phyloP scores from a whole-genome alignment of 2,113 vertebrate genomes.

The Seriola rivoliana region DNA sequence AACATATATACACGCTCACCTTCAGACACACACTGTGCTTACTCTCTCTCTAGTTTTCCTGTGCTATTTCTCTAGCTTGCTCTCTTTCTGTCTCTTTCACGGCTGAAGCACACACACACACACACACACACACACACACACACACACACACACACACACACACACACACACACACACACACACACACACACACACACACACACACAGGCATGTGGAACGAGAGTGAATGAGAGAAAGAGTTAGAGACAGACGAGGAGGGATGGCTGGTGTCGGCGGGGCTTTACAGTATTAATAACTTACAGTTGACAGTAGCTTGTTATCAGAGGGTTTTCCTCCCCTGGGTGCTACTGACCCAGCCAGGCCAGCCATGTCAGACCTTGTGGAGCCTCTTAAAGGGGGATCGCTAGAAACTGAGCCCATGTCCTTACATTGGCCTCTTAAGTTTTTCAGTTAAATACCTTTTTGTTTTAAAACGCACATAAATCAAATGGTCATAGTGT shows the following conservation, averaged over 20 bases:
- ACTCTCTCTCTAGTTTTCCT: slow-evolving; percentile 42
- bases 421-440: slow-evolving; percentile 4
- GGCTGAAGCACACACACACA: slow-evolving; percentile 8
- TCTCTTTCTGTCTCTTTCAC: slow-evolving; percentile 49
- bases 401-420: slow-evolving; percentile 14
- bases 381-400: slow-evolving; percentile 20
- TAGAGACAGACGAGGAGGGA: neutral
- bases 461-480: slow-evolving; percentile 2
- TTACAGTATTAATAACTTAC: slow-evolving; percentile 43
- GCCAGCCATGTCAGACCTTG: slow-evolving; percentile 11
- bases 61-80: slow-evolving; percentile 38
- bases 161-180: slow-evolving; percentile 36
- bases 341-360: slow-evolving; percentile 28
- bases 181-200: slow-evolving; percentile 13
- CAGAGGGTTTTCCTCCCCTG: slow-evolving; percentile 17
- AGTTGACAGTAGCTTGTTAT: slow-evolving; percentile 45
- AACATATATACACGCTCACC: slow-evolving; percentile 69
- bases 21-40: slow-evolving; percentile 50
- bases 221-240: slow-evolving; percentile 21
- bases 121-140: slow-evolving; percentile 32
- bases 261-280: slow-evolving; percentile 27
- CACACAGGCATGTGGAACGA: slow-evolving; percentile 16
- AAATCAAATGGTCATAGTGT: neutral
- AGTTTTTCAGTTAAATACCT: neutral
- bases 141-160: slow-evolving; percentile 32